phyloP scores from a whole-genome alignment of 2,113 vertebrate genomes.

The Neolamprologus brichardi region DNA sequence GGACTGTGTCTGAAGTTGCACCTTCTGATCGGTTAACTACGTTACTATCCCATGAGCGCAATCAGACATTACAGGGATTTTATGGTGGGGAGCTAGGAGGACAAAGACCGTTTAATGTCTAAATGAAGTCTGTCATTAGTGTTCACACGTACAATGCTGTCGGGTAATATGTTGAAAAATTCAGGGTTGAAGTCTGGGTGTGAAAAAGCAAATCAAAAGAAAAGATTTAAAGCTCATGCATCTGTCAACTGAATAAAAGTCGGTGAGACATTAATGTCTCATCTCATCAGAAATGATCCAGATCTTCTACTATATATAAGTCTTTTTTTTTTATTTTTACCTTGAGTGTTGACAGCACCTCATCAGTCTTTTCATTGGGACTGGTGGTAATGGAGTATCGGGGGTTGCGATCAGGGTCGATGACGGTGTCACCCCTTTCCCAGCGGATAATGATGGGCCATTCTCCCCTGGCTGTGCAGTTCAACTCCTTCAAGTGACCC shows the following conservation, averaged over 20 bases:
- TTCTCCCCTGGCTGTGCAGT: slow-evolving; percentile 93
- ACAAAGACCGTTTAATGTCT: background rate
- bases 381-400: slow-evolving; percentile 89
- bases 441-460: slow-evolving; percentile 98
- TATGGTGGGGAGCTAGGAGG: background rate
- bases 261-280: background rate
- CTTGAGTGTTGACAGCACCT: slow-evolving; percentile 94
- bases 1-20: background rate
- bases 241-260: background rate
- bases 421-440: slow-evolving; percentile 96
- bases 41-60: background rate
- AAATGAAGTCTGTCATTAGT: background rate
- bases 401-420: slow-evolving; percentile 91
- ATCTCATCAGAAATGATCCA: background rate
- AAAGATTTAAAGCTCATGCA: background rate
- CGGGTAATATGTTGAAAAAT: background rate
- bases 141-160: background rate
- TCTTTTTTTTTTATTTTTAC: slow-evolving; percentile 64
- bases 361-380: slow-evolving; percentile 92
- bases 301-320: background rate
- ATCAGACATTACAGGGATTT: background rate
- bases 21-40: background rate
- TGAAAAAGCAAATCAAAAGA: background rate
- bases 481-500: slow-evolving; percentile 92
- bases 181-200: background rate